Evolutionary conservation across 2,113 vertebrate genomes (phyloP).

Genomic region (Lonchura striata): DNA sequence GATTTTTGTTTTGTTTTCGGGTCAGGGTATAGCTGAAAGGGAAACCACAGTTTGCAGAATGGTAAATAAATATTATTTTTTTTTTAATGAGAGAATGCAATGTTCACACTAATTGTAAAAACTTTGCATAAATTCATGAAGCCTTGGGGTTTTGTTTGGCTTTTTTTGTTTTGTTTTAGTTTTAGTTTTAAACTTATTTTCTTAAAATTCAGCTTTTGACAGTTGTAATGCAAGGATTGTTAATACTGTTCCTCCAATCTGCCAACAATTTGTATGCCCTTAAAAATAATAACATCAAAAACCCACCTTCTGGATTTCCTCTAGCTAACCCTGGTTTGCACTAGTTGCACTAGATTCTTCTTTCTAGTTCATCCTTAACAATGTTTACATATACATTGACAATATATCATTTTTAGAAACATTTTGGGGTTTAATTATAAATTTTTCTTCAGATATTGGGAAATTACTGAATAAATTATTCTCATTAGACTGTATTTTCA

Average conservation of each 20-base stretch:
- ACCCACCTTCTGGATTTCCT: background rate
- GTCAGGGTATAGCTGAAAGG: background rate
- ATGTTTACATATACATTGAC: accelerated
- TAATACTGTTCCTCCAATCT: background rate
- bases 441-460: background rate
- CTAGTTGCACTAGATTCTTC: background rate
- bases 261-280: background rate
- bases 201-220: background rate
- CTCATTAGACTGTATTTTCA: background rate
- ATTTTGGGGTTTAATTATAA: background rate
- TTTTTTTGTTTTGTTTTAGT: background rate
- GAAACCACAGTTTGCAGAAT: background rate
- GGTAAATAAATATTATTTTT: background rate
- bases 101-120: background rate
- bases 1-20: background rate
- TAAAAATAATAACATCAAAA: background rate
- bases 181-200: background rate
- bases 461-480: background rate
- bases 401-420: background rate
- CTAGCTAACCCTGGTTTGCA: background rate
- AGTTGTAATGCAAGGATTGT: background rate
- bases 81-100: background rate
- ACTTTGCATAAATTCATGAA: background rate
- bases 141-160: background rate
- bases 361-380: background rate